Evolutionary conservation across 2,888 invertebrate species (phyloP), one percentile per base, ranked within the genome.

Genomic region (Lithosia quadra): DNA sequence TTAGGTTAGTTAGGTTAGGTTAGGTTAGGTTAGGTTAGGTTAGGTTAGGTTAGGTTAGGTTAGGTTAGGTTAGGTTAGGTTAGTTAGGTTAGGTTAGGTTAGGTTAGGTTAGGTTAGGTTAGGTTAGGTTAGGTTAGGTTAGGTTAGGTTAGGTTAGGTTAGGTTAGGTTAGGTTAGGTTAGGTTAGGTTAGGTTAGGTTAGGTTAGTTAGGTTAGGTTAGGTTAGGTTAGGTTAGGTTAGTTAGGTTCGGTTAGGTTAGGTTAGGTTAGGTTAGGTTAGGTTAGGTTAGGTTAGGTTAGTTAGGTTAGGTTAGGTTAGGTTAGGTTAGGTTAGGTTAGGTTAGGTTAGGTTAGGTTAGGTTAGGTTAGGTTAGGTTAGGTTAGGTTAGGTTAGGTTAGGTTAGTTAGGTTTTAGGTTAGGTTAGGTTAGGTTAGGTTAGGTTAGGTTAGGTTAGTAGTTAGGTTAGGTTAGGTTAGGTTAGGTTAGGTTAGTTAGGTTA

Each of bases 1-100:
- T 56, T 64, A 72, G 36, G 75, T 66, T 69, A 73, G 72, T 64
- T 67, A 66, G 67, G 67, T 70, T 73, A 72, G 73, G 73, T 71
- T 73, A 71, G 73, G 71, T 72, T 72, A 73, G 76, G 76, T 76
- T 76, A 73, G 75, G 75, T 75, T 75, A 73, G 73, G 75, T 73
- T 73, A 73, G 73, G 76, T 73, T 72, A 73, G 76, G 76, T 73
- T 73, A 73, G 76, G 72, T 72, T 72, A 72, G 71, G 71, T 72
- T 72, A 72, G 69, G 72, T 69, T 72, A 68, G 71, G 71, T 71
- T 72, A 72, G 71, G 71, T 72, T 72, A 72, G 71, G 71, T 72
- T 72, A 68, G 68, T 72, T 69, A 63, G 64, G 71, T 68, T 71
- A 68, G 68, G 71, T 68, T 71, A 68, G 68, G 71, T 71, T 71